Evolutionary conservation across 1,140 invertebrate genomes (phyloP), one percentile per base, ranked within the genome.

Genomic region (Microplitis demolitor): DNA sequence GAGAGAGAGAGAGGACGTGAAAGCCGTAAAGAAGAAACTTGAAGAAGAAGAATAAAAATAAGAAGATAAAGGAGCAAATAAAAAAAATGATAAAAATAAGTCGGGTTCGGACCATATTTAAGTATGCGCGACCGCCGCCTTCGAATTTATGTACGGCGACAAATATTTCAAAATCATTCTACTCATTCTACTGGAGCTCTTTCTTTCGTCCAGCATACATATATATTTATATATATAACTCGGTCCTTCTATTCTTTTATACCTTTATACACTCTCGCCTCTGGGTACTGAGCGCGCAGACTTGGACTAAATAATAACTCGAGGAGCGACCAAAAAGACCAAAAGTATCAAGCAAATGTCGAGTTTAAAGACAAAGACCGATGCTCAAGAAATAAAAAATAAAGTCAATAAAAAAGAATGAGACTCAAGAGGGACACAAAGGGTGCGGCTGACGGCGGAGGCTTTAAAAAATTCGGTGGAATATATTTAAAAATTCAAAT

Each of bases 101-200:
- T 24, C 24, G 24, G 24, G 24, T 24, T 24, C 24, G 78, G 79
- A 78, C 82, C 79, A 85, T 86, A 86, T 86, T 86, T 86, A 86
- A 86, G 82, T 82, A 85, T 86, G 84, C 83, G 80, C 78, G 79
- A 78, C 78, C 78, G 76, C 83, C 78, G 82, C 78, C 79, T 79
- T 78, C 80, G 80, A 85, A 86, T 86, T 86, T 86, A 86, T 85
- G 83, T 78, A 62, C 72, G 82, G 84, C 84, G 84, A 85, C 81
- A 86, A 86, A 86, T 86, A 85, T 86, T 86, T 86, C 83, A 84
- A 86, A 86, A 85, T 85, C 79, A 76, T 79, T 80, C 73, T 69
- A 62, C 72, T 74, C 64, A 16, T 67, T 24, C 60, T 69, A 39
- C 71, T 13, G 6, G 35, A 9, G 39, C 11, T 11, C 39, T 45